Evolutionary conservation across 2,888 invertebrate species (phyloP), one percentile per base, ranked within the genome.

Genomic region (Ormyrus labotus): DNA sequence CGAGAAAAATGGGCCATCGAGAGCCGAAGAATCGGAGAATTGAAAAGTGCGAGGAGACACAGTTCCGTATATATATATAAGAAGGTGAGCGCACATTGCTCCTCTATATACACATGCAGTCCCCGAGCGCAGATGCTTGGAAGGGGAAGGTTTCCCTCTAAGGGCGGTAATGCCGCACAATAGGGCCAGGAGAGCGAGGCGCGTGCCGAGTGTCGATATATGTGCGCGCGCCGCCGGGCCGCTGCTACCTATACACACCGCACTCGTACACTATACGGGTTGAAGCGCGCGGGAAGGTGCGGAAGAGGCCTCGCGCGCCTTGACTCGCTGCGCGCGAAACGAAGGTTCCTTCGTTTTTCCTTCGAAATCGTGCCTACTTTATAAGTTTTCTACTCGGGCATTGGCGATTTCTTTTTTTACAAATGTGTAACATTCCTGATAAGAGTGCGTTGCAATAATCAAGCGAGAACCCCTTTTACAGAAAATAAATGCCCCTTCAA

Each of bases 141-240:
- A 45, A 45, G 34, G 34, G 58, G 60, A 34, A 60, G 34, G 10
- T 9, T 11, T 11, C 10, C 61, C 60, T 60, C 19, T 47, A 6
- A 2, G 50, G 34, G 34, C 74, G 57, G 55, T 47, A 45, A 60
- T 34, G 51, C 60, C 58, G 57, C 13, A 77, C 77, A 77, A 77
- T 69, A 55, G 78, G 51, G 34, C 55, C 48, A 34, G 48, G 78
- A 72, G 65, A 51, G 60, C 72, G 48, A 60, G 72, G 72, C 78
- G 78, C 67, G 78, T 72, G 72, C 78, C 78, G 58, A 7, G 51
- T 72, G 34, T 78, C 67, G 64, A 70, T 48, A 70, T 48, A 47
- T 47, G 9, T 57, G 11, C 5, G 11, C 7, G 10, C 45, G 19
- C n/a, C 65, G 45, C 45, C n/a, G 2, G 5, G 13, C n/a, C 34